Base-by-base conservation (phyloP, 2,888 invertebrate genomes). In the Agonopterix alstromeriana region DNA sequence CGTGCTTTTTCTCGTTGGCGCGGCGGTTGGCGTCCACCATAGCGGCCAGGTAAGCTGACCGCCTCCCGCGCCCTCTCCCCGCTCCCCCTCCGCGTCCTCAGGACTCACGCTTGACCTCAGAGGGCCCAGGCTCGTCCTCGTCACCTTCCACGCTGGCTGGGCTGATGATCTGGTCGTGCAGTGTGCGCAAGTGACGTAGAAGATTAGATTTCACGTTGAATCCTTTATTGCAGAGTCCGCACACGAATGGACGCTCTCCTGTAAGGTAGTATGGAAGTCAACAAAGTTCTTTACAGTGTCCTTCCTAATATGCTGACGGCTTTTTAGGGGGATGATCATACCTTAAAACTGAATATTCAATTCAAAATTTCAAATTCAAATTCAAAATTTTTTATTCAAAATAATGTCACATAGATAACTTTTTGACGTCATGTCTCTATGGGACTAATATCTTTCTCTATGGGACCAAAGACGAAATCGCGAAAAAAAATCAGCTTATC, bases 191-290 rank as follows among this genome's bases (percentile, higher is more conserved):
- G 72, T 94, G 94, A 56, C 94, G 90, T 55, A 94, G 73, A 53
- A 94, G 78, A 77, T 94, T 94, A 54, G 94, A 94, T 73, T 94
- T 94, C 55, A 94, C 94, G 77, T 94, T 94, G 81, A 94, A 94
- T 2, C 93, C 94, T 71, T 94, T 94, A 81, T 92, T 92, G 86
- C 94, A 94, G 45, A 92, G 90, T 12, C 93, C 92, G 81, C 94
- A 94, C 45, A 92, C 90, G 77, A 93, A 94, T 10, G 94, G 94
- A 48, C 92, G 90, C 75, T 94, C 94, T 11, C 92, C 92, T 90
- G 61, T 0, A 54, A 47, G 8, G 42, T 36, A 2, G 38, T 1
- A 9, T n/a, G 38, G 7, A 27, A 1, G 27, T 27, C 7, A 27
- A 27, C 27, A 27, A 7, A 27, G 27, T 27, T 5, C 27, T 27